A percentile compares a stretch with the other conserved stretches of the same genome.
Evolutionary conservation across 2,113 vertebrate genomes (phyloP).

Genomic region (Anolis carolinensis): DNA sequence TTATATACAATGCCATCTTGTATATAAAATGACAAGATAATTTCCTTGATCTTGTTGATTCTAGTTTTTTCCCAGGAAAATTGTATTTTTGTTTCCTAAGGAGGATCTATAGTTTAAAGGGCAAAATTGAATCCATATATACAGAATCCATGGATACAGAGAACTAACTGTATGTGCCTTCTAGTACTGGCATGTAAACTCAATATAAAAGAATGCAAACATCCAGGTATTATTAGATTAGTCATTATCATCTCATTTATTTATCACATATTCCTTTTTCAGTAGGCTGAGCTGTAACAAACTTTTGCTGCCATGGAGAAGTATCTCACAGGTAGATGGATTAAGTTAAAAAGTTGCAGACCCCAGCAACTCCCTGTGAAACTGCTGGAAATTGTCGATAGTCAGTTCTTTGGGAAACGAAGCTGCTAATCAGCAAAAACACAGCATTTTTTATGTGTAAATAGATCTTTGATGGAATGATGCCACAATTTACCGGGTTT

Average conservation of each 20-base stretch:
- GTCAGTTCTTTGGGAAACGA: neutral
- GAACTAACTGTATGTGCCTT: neutral
- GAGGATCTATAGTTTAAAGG: too few relatives aligned
- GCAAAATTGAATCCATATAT: too few relatives aligned
- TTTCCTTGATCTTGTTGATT: too few relatives aligned
- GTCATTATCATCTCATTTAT: slow-evolving; percentile 1
- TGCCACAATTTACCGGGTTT: neutral
- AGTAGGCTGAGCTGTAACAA: neutral
- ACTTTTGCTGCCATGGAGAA: neutral
- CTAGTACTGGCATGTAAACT: neutral
- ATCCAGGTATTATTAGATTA: neutral
- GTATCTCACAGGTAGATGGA: neutral
- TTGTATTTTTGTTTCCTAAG: too few relatives aligned
- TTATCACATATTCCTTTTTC: neutral
- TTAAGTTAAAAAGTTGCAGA: neutral
- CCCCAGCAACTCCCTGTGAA: neutral
- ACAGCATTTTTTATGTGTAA: neutral
- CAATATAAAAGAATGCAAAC: neutral
- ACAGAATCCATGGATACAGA: too few relatives aligned
- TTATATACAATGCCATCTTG: too few relatives aligned
- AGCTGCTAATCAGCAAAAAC: neutral
- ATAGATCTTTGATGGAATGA: neutral
- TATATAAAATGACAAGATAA: too few relatives aligned
- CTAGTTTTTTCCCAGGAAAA: too few relatives aligned
- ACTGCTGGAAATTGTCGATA: neutral